Evolutionary conservation across 2,113 vertebrate species (phyloP).

Genomic region (Carassius gibelio): DNA sequence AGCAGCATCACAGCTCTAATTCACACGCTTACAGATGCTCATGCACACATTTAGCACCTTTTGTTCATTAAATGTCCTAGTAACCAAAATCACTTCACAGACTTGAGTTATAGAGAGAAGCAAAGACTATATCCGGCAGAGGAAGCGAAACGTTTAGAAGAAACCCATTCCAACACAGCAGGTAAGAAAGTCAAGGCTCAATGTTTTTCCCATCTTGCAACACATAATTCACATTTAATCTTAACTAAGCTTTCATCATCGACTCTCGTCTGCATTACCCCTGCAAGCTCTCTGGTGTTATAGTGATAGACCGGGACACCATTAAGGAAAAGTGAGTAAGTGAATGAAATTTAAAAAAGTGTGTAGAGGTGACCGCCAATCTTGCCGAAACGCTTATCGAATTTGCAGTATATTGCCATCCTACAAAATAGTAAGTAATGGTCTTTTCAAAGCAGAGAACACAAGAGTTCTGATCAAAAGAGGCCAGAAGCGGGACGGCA

Average conservation of each 20-base stretch:
- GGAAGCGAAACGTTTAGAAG: conserved; percentile 58
- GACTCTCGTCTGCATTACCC: conserved; percentile 11
- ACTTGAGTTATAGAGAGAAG: conserved; percentile 23
- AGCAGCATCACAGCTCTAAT: conserved; percentile 30
- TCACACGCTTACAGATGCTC: not conserved
- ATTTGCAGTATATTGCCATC: conserved; percentile 35
- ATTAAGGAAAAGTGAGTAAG: conserved; percentile 17
- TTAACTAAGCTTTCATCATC: conserved; percentile 49
- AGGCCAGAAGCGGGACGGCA: not conserved
- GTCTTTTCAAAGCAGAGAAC: conserved; percentile 22
- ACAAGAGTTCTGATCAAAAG: conserved; percentile 31
- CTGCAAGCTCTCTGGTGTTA: conserved; percentile 18
- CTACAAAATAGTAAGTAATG: conserved; percentile 25
- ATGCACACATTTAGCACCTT: conserved; percentile 48
- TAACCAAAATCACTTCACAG: conserved; percentile 53
- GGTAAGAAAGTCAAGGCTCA: conserved; percentile 23
- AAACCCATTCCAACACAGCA: conserved; percentile 33
- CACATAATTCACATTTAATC: conserved; percentile 35
- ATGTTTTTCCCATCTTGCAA: conserved; percentile 25
- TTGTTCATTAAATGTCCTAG: conserved; percentile 66
- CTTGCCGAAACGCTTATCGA: conserved; percentile 29
- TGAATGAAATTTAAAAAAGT: conserved; percentile 10
- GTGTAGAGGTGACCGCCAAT: conserved; percentile 6
- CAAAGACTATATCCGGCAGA: not conserved
- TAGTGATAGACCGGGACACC: conserved; percentile 14